A percentile compares a stretch with the other conserved stretches of the same genome.
Evolutionary conservation across 1,140 invertebrate genomes (phyloP).

Genomic region (Pogonus chalceus): DNA sequence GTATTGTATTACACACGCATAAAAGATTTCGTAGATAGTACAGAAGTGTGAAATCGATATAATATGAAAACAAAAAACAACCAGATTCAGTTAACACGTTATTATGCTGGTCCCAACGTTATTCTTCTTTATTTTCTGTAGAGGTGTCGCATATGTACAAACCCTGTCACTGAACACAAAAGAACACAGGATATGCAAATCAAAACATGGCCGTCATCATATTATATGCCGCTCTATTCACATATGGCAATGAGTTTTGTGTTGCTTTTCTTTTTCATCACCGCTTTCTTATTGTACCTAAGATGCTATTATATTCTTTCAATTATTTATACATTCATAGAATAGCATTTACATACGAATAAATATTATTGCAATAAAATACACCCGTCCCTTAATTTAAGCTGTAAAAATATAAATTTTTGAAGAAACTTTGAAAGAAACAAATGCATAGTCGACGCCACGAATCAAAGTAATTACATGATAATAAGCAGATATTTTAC

Average conservation of each 20-base stretch:
- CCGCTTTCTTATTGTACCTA: too few species aligned
- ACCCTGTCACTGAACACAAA: neutral
- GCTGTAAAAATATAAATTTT: too few species aligned
- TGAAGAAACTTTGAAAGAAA: too few species aligned
- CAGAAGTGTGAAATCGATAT: neutral
- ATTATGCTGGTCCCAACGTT: neutral
- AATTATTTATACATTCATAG: too few species aligned
- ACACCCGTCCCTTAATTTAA: too few species aligned
- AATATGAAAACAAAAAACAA: neutral
- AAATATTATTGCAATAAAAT: too few species aligned
- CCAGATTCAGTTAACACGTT: neutral
- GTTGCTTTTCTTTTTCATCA: neutral
- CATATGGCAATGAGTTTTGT: neutral
- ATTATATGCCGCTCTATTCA: neutral
- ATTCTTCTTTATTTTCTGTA: too few species aligned
- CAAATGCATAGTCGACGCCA: too few species aligned
- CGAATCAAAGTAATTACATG: too few species aligned
- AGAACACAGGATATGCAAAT: neutral
- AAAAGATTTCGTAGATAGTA: neutral
- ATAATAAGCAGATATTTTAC: too few species aligned
- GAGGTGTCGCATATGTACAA: neutral
- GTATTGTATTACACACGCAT: neutral
- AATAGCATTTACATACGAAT: too few species aligned
- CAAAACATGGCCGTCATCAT: neutral
- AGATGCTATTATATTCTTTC: too few species aligned